phyloP scores from a whole-genome alignment of 2,888 invertebrate genomes.

The Polyommatus icarus region DNA sequence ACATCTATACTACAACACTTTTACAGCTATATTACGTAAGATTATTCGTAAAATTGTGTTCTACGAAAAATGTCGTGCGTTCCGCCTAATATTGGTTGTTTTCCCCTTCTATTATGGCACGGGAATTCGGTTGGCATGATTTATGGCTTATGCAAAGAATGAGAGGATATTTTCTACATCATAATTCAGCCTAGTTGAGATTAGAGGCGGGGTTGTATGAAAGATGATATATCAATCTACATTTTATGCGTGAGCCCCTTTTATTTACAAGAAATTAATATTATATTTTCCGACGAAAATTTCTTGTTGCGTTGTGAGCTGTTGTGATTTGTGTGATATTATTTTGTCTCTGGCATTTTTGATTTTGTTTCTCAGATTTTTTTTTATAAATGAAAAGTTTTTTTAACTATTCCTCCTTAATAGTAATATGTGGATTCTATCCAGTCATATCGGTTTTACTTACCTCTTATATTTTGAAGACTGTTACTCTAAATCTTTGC shows the following conservation, averaged over 20 bases:
- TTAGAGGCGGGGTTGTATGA: conserved; percentile 60
- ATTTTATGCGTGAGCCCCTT: conserved; percentile 42
- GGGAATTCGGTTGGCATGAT: conserved; percentile 70
- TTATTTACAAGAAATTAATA: conserved; percentile 1
- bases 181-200: conserved; percentile 76
- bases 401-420: no score
- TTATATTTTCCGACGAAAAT: background rate
- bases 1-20: background rate
- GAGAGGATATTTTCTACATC: conserved; percentile 74
- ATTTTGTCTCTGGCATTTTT: background rate
- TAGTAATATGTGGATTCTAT: no score
- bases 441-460: no score
- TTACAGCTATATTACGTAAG: background rate
- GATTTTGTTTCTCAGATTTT: background rate
- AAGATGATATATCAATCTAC: conserved; percentile 67
- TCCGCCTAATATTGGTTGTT: conserved; percentile 73
- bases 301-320: background rate
- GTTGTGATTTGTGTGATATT: background rate
- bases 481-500: no score
- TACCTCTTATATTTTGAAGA: no score
- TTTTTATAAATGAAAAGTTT: no score
- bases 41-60: conserved; percentile 5
- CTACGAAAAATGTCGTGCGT: conserved; percentile 43
- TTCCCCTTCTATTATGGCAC: conserved; percentile 66
- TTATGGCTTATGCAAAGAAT: conserved; percentile 77